phyloP scores from a whole-genome alignment of 2,888 invertebrate species.

The Halictus ligatus region DNA sequence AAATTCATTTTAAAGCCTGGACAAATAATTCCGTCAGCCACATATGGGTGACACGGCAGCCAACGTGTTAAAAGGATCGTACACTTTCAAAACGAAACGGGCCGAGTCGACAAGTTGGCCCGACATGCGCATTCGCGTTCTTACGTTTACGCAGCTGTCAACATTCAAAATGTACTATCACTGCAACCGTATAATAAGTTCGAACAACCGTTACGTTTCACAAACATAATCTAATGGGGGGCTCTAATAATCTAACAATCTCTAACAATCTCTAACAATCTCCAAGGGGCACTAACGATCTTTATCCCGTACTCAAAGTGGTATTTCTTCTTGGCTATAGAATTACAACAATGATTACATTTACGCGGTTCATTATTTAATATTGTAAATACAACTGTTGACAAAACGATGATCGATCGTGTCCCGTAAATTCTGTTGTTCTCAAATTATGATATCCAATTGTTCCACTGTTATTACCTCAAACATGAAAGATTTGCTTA shows the following conservation, averaged over 20 bases:
- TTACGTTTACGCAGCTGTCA: not conserved
- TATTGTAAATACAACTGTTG: not conserved
- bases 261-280: no score
- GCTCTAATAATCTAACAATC: no score
- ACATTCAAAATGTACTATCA: not conserved
- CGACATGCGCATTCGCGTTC: not conserved
- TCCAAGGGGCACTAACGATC: no score
- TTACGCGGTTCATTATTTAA: not conserved
- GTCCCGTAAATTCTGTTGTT: not conserved
- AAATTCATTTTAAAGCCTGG: no score
- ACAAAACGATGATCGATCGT: not conserved
- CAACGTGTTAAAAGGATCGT: no score
- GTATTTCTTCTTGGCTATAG: not conserved
- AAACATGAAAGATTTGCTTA: slow-evolving; percentile 77
- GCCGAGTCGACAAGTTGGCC: not conserved
- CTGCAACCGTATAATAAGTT: not conserved
- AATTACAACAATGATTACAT: not conserved
- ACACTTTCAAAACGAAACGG: not conserved
- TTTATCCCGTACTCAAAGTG: not conserved
- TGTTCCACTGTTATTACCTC: slow-evolving; percentile 70
- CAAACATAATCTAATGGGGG: no score
- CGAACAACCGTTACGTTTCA: not conserved
- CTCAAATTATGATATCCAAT: not conserved
- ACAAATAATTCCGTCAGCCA: no score
- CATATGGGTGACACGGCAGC: no score